These are phyloP conservation scores for Drosophila pseudoananassae DNA, from an alignment of 1,140 invertebrate genomes.

Conservation along the genomic window DNA sequence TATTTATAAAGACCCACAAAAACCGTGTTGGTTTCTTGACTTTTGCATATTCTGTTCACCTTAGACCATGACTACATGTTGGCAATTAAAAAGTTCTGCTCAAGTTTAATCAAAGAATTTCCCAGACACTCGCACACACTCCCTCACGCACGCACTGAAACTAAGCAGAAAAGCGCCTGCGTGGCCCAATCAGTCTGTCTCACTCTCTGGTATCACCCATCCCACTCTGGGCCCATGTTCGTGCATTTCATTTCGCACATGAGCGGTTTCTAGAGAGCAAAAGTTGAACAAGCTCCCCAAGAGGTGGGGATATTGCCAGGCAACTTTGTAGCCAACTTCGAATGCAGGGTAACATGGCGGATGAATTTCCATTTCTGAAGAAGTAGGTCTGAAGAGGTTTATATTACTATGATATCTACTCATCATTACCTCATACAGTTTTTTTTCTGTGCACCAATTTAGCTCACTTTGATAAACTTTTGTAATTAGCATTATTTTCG, in stretches of 20 bases:
- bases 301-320: constrained; percentile 15
- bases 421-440: not conserved
- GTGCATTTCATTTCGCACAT: constrained; percentile 78
- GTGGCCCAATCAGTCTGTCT: constrained; percentile 37
- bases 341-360: constrained; percentile 1
- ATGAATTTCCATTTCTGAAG: constrained; percentile 27
- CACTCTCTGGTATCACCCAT: not conserved
- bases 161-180: constrained; percentile 58
- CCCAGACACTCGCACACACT: constrained; percentile 44
- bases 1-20: constrained; percentile 20
- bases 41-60: constrained; percentile 41
- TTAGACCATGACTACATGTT: constrained; percentile 35
- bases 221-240: constrained; percentile 27
- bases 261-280: constrained; percentile 42
- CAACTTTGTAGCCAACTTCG: constrained; percentile 38
- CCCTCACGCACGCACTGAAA: constrained; percentile 17
- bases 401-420: too few species aligned
- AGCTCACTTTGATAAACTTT: constrained; percentile 25
- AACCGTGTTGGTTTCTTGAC: constrained; percentile 15
- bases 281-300: constrained; percentile 40
- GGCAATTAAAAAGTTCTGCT: constrained; percentile 77
- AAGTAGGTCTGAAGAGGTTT: too few species aligned
- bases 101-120: constrained; percentile 80
- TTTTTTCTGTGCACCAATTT: not conserved
- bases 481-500: constrained; percentile 63